Percentiles rank a stretch among this genome's conserved stretches.
Conservation (phyloP, 2,113 vertebrate species). For the Pagrus major region DNA sequence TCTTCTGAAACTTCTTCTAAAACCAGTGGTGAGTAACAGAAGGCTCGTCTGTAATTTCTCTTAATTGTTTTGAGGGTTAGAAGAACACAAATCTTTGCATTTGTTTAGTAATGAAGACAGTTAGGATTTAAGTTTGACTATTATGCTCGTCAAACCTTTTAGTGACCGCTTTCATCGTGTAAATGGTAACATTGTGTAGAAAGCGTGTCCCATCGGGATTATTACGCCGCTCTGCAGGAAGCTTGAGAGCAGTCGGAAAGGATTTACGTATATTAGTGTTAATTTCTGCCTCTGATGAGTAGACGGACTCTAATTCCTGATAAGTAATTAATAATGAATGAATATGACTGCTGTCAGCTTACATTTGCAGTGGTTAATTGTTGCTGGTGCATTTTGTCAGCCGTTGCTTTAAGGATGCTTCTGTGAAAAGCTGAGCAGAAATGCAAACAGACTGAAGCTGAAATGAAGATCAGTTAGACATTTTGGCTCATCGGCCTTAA, state of each 20-base stretch:
- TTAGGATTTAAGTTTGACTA: background rate
- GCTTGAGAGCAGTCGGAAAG: conserved; percentile 36
- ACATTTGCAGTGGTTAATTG: conserved; percentile 29
- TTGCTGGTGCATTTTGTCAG: conserved; percentile 16
- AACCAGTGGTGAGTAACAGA: background rate
- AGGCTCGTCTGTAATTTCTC: background rate
- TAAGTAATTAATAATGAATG: conserved; percentile 48
- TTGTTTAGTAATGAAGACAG: background rate
- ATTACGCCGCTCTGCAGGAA: conserved; percentile 16
- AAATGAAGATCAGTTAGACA: background rate
- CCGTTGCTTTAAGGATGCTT: background rate
- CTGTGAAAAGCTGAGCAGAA: conserved; percentile 7
- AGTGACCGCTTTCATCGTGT: conserved; percentile 5
- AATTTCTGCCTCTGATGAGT: conserved; percentile 45
- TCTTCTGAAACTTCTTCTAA: background rate
- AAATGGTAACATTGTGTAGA: conserved; percentile 16
- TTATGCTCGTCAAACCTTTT: conserved; percentile 3
- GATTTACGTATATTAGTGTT: conserved; percentile 40
- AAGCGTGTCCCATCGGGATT: conserved; percentile 20
- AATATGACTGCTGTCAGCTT: conserved; percentile 49
- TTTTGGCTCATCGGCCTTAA: too few relatives aligned
- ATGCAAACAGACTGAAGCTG: background rate
- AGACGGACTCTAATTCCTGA: conserved; percentile 50
- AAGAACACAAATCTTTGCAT: background rate
- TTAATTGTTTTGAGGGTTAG: background rate